These are phyloP conservation scores for Subacronicta megacephala DNA, from an alignment of 2,888 invertebrate species.

Conservation along the genomic window DNA sequence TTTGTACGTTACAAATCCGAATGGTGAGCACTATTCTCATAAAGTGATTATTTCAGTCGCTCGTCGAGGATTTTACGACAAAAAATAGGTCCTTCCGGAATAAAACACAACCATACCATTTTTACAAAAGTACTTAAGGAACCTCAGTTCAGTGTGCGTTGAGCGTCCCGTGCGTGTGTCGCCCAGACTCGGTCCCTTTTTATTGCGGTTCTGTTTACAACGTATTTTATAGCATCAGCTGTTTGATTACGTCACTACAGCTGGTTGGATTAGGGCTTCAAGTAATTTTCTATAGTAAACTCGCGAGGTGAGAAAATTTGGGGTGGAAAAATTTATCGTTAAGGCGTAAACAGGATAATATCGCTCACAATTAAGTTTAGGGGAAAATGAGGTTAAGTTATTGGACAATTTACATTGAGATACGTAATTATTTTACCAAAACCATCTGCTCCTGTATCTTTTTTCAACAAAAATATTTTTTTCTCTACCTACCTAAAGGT, in stretches of 20 bases:
- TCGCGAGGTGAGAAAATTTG: slow-evolving; percentile 54
- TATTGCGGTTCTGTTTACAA: slow-evolving; percentile 77
- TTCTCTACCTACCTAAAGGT: too few species aligned
- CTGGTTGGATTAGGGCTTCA: slow-evolving; percentile 63
- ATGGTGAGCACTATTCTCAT: slow-evolving; percentile 3
- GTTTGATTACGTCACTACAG: slow-evolving; percentile 78
- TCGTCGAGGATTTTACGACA: neutral
- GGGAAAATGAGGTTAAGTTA: slow-evolving; percentile 49
- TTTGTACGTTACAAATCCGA: slow-evolving; percentile 7
- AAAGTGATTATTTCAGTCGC: neutral
- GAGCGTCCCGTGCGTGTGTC: slow-evolving; percentile 41
- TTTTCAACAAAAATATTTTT: slow-evolving; percentile 11
- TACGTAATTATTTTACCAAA: slow-evolving; percentile 34
- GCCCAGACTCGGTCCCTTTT: slow-evolving; percentile 67
- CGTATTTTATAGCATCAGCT: slow-evolving; percentile 83
- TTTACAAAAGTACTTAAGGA: slow-evolving; percentile 1
- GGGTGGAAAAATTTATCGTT: slow-evolving; percentile 62
- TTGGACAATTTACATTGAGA: slow-evolving; percentile 33
- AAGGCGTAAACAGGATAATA: slow-evolving; percentile 48
- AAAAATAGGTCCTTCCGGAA: neutral
- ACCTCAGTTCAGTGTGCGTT: slow-evolving; percentile 52
- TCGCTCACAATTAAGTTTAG: slow-evolving; percentile 45
- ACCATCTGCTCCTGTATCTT: slow-evolving; percentile 32
- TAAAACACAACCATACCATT: slow-evolving; percentile 1
- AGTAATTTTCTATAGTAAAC: slow-evolving; percentile 56